Percentiles rank a stretch among this genome's conserved stretches.
These are phyloP conservation scores for Lacerta viridis DNA, from an alignment of 2,797 vertebrate genomes.

Conservation along the genomic window DNA sequence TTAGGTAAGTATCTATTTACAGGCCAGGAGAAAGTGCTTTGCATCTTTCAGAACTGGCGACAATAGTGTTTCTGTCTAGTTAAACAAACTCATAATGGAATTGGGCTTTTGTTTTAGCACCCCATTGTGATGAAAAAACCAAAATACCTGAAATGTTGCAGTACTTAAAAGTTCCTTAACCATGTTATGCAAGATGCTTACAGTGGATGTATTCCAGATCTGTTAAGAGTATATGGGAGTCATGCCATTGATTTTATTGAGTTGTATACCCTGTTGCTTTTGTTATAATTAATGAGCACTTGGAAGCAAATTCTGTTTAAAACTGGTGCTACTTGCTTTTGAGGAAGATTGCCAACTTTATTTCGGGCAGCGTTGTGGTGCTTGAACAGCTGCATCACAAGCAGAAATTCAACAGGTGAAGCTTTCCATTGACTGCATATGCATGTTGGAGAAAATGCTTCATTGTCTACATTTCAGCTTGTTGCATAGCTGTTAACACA, in stretches of 20 bases:
- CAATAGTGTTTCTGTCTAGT: neutral
- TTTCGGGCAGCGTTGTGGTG: neutral
- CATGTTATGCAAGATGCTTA: neutral
- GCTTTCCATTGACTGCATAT: neutral
- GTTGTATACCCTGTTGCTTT: neutral
- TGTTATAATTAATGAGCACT: neutral
- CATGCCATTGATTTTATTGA: neutral
- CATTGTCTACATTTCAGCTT: neutral
- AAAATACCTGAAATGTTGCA: neutral
- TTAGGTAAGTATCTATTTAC: neutral
- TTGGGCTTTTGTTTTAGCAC: neutral
- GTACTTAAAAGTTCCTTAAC: neutral
- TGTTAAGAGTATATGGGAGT: neutral
- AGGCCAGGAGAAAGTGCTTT: conserved; percentile 9
- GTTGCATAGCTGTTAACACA: neutral
- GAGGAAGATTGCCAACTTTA: neutral
- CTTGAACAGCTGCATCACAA: neutral
- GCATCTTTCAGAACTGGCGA: neutral
- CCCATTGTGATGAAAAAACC: neutral
- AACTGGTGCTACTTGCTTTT: conserved; percentile 8
- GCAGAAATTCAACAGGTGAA: neutral
- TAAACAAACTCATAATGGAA: neutral
- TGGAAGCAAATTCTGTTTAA: neutral
- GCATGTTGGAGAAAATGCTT: neutral
- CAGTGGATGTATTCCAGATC: neutral